Evolutionary conservation across 2,888 invertebrate genomes (phyloP), one percentile per base, ranked within the genome.

Genomic region (Chaetogeoica ovagalla): DNA sequence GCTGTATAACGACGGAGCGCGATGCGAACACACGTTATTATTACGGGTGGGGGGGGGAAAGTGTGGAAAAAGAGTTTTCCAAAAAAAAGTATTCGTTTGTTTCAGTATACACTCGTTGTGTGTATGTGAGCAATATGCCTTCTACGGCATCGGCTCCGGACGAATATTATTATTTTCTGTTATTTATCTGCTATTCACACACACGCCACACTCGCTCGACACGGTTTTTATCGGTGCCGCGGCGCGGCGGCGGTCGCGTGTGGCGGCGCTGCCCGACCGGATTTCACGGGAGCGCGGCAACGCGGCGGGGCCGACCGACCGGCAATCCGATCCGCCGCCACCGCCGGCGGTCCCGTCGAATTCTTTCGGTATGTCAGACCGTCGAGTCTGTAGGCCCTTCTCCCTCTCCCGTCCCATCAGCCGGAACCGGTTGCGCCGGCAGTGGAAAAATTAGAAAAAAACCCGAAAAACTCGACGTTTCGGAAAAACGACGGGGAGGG

Each of bases 271-370:
- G 79, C 55, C 30, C 79, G 79, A 79, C 79, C 79, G 79, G 79
- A 79, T 79, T 79, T 79, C 70, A 79, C 79, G 63, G 70, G 70
- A 79, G 77, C 76, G 76, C 69, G 82, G 82, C 82, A 82, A 82
- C 82, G 76, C 71, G 75, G 82, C 77, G 75, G 75, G 75, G 75
- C 71, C 71, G 69, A 79, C 79, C 43, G 43, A 43, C 43, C 70
- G 55, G 79, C 79, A 79, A 79, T 79, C 79, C 55, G 79, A 79
- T 79, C 77, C 69, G 77, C 69, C 69, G 72, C 37, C 73, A 57
- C 2, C 55, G 70, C 37, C 73, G 66, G 7, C 55, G 70, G n/a
- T 63, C 55, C 39, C 70, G 70, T 65, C 71, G 79, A 79, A 79
- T 79, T 79, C 79, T 79, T 79, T 79, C 57, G 65, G 43, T 79